Evolutionary conservation across 2,888 invertebrate genomes (phyloP), one percentile per base, ranked within the genome.

Genomic region (Plemyria rubiginata): DNA sequence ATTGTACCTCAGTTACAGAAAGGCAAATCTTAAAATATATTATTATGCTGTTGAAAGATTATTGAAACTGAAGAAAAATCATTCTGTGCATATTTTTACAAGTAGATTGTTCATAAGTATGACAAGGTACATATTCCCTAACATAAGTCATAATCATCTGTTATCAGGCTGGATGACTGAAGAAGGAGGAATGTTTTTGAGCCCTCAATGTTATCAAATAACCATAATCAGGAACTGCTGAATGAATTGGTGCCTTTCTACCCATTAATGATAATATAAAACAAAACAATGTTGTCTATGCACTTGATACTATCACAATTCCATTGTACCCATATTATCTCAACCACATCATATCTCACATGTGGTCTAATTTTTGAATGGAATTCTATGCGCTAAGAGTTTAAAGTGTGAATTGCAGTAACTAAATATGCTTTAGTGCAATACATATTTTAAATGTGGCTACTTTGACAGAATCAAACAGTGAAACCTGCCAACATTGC

Each of bases 291-390:
- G 50, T 62, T 58, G 51, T 58, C 43, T 15, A 15, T 63, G 36
- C 59, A 60, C 43, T 54, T 58, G 45, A 62, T 52, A 52, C 63
- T 41, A 54, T 52, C 65, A 62, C 55, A 55, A 57, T 58, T 51
- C 60, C 54, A 70, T 70, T 70, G 67, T 70, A 45, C n/a, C 22
- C 12, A 16, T 60, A 62, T 60, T 64, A 62, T 67, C 67, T 70
- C 48, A 49, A 58, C 64, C 64, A 48, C 67, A 62, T 56, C 53
- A 63, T 51, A 55, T 29, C 28, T 32, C 40, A 16, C 29, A 57
- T 57, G 36, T 16, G 28, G 28, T 15, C 16, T 11, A 13, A 13
- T 50, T 46, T 13, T 13, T 15, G 11, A 59, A 43, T 51, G 13
- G 12, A 46, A 46, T 29, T 5, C 49, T 62, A 32, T 62, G 50